These are phyloP conservation scores for Chymomyza amoena DNA, from an alignment of 2,888 invertebrate genomes.

Conservation along the genomic window DNA sequence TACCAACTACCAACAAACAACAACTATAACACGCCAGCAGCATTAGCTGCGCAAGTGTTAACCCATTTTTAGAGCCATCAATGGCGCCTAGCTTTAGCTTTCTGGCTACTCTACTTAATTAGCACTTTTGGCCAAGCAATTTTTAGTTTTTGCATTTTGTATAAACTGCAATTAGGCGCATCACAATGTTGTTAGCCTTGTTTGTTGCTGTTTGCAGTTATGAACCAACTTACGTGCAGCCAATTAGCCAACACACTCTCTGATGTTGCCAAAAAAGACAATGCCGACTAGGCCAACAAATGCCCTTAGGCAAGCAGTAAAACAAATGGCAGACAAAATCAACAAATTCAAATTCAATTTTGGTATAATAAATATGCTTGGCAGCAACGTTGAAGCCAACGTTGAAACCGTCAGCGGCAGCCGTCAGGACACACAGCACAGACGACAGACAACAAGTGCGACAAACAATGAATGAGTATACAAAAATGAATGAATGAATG, in stretches of 20 bases:
- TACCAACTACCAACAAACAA: conserved; percentile 1
- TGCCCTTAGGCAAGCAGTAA: not conserved
- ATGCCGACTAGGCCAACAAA: not conserved
- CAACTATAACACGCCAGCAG: conserved; percentile 10
- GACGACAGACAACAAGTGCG: conserved; percentile 30
- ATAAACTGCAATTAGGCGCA: conserved; percentile 55
- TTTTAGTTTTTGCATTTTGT: conserved; percentile 57
- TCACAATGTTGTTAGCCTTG: conserved; percentile 3
- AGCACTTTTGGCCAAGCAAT: conserved; percentile 51
- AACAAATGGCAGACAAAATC: conserved; percentile 27
- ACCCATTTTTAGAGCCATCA: conserved; percentile 53
- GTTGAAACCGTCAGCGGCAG: conserved; percentile 22
- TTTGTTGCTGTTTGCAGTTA: conserved; percentile 2
- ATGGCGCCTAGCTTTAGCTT: not conserved
- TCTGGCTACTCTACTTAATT: conserved; percentile 53
- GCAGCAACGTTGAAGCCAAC: conserved; percentile 11
- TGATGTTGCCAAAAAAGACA: conserved; percentile 19
- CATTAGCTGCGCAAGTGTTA: conserved; percentile 50
- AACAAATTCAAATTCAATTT: conserved; percentile 68
- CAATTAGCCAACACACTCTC: conserved; percentile 47
- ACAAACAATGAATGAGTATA: not conserved
- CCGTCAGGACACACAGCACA: conserved; percentile 29
- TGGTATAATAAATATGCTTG: conserved; percentile 54
- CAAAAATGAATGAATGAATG: not conserved
- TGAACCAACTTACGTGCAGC: conserved; percentile 5